phyloP scores from a whole-genome alignment of 2,113 vertebrate genomes.

The Caracal caracal region DNA sequence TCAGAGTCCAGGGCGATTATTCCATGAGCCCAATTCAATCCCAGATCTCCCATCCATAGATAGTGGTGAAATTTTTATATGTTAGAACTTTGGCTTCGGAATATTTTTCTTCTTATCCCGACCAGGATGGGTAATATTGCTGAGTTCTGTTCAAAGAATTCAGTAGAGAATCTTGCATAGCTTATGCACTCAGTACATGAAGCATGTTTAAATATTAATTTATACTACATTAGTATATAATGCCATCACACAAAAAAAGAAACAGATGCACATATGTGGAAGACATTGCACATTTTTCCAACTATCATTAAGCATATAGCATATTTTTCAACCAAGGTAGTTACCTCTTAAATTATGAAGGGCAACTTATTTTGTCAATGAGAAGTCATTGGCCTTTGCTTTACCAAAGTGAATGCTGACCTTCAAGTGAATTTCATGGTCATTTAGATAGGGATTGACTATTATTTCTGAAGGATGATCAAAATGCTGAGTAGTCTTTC shows the following conservation, averaged over 20 bases:
- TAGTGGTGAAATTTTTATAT: background rate
- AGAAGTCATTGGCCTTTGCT: background rate
- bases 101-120: background rate
- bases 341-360: background rate
- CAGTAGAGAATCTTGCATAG: background rate
- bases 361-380: background rate
- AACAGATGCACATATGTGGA: background rate
- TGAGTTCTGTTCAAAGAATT: background rate
- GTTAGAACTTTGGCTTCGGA: background rate
- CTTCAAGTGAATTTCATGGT: background rate
- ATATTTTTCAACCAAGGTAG: background rate
- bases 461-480: background rate
- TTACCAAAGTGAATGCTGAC: background rate
- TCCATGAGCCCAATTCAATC: background rate
- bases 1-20: constrained; percentile 62
- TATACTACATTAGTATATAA: background rate
- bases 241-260: background rate
- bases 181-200: background rate
- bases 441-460: background rate
- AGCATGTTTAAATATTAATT: background rate
- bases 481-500: background rate
- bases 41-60: background rate
- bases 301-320: background rate
- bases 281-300: background rate
- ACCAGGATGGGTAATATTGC: background rate